Evolutionary conservation across 2,888 invertebrate species (phyloP).

Genomic region (Cheilosia vernalis): DNA sequence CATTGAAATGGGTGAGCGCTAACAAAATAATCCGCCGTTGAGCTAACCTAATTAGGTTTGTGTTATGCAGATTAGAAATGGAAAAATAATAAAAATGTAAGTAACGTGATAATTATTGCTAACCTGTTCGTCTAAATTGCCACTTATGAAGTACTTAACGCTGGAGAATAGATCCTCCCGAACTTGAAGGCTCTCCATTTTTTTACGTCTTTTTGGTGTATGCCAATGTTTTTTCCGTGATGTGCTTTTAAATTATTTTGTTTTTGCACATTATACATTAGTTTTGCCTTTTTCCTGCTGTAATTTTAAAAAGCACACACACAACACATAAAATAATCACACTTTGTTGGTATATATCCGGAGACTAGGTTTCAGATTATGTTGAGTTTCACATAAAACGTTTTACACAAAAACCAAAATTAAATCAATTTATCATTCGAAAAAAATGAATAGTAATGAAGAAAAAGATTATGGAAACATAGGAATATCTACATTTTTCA

Average conservation of each 20-base stretch:
- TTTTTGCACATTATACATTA: constrained; percentile 29
- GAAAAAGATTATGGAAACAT: constrained; percentile 59
- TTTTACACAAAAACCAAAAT: constrained; percentile 58
- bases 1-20: not conserved
- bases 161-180: constrained; percentile 88
- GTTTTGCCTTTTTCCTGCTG: constrained; percentile 10
- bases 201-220: constrained; percentile 17
- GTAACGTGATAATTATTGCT: constrained; percentile 44
- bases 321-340: constrained; percentile 47
- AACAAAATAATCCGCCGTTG: not conserved
- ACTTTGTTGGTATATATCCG: constrained; percentile 42
- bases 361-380: constrained; percentile 28
- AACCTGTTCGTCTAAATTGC: constrained; percentile 90
- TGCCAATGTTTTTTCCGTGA: constrained; percentile 12
- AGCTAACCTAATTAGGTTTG: not conserved
- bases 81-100: not conserved
- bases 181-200: constrained; percentile 81
- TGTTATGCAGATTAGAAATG: not conserved
- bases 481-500: constrained; percentile 68
- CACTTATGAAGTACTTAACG: constrained; percentile 92
- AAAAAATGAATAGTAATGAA: constrained; percentile 60
- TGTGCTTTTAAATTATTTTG: constrained; percentile 7
- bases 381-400: constrained; percentile 47
- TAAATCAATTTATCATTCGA: constrained; percentile 39
- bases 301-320: constrained; percentile 21